Conservation (phyloP, 2,888 invertebrate species). For the Eurois occulta region DNA sequence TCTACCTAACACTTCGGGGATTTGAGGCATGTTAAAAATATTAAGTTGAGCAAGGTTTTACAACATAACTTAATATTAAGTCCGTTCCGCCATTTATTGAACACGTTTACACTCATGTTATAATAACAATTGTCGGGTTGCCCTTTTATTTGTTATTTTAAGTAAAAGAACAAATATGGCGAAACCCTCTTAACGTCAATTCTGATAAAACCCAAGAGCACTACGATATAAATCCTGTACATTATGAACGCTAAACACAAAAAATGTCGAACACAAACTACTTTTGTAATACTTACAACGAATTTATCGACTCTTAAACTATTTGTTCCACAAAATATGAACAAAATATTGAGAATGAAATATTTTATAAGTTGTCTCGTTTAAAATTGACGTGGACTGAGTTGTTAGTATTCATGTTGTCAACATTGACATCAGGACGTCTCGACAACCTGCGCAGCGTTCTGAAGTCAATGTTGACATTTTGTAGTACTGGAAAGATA, state of each 20-base stretch:
- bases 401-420: background rate
- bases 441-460: too few species aligned
- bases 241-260: conserved; percentile 30
- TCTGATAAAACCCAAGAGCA: conserved; percentile 40
- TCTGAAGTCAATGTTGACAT: background rate
- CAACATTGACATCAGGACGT: background rate
- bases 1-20: background rate
- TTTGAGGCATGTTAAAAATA: background rate
- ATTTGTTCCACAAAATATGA: conserved; percentile 33
- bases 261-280: conserved; percentile 36
- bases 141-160: conserved; percentile 8
- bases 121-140: conserved; percentile 16
- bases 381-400: background rate
- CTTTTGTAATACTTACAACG: conserved; percentile 33
- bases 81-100: background rate
- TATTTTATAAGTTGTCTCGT: conserved; percentile 1
- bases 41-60: background rate
- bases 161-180: conserved; percentile 37
- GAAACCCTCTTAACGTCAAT: conserved; percentile 49
- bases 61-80: background rate
- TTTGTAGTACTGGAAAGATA: background rate
- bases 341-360: conserved; percentile 22
- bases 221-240: conserved; percentile 26
- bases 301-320: conserved; percentile 50
- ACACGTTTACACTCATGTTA: conserved; percentile 1